Conservation (phyloP, 2,113 vertebrate species). For the Ploceus nigricollis region DNA sequence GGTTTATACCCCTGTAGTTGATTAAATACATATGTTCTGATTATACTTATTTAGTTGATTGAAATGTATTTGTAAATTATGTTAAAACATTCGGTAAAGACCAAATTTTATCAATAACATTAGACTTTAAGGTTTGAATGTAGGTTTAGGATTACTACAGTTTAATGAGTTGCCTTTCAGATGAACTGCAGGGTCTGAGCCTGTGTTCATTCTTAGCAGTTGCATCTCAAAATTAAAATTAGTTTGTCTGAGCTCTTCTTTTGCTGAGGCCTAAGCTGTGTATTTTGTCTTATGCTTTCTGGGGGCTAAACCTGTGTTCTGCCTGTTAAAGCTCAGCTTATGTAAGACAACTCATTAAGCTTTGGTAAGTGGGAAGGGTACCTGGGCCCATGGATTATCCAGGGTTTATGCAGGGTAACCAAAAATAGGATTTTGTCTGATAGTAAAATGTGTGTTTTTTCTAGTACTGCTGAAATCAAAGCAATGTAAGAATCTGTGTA, state of each 20-base stretch:
- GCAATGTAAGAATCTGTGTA: not conserved
- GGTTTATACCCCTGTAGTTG: not conserved
- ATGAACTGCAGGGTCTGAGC: not conserved
- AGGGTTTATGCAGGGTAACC: not conserved
- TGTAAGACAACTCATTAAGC: not conserved
- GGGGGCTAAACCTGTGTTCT: not conserved
- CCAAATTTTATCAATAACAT: not conserved
- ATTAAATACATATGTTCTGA: not conserved
- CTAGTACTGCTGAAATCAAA: not conserved
- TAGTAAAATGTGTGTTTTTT: not conserved
- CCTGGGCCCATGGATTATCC: not conserved
- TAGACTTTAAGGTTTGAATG: not conserved
- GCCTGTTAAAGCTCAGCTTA: not conserved
- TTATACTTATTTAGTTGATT: not conserved
- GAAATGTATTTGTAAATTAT: not conserved
- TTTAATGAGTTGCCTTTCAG: not conserved
- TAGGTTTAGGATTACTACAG: not conserved
- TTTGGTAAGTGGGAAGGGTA: not conserved
- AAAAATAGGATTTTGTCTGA: not conserved
- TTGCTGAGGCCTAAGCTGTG: not conserved
- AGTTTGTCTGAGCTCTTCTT: not conserved
- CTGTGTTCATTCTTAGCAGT: not conserved
- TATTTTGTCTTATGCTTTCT: not conserved
- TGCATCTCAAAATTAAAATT: not conserved
- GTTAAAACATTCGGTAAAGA: not conserved